Percentiles rank a stretch among this genome's conserved stretches.
Conservation (phyloP, 2,888 invertebrate species). For the Drosophila testacea region DNA sequence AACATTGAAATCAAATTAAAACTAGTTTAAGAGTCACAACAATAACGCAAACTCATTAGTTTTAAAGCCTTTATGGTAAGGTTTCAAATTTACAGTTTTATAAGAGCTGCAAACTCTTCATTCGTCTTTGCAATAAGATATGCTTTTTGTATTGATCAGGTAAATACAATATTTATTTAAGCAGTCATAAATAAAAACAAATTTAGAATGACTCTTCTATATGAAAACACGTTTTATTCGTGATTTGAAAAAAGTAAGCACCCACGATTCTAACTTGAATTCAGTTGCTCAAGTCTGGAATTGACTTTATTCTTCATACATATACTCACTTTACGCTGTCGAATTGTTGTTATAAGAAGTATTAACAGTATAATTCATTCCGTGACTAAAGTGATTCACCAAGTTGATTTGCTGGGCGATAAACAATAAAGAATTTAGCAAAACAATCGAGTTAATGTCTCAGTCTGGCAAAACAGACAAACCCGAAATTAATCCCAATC, state of each 20-base stretch:
- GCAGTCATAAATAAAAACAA: too few species aligned
- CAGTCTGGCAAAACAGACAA: slow-evolving; percentile 1
- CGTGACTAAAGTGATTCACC: slow-evolving; percentile 8
- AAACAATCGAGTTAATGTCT: slow-evolving; percentile 5
- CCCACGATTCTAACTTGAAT: neutral
- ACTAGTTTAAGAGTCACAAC: too few species aligned
- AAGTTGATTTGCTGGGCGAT: slow-evolving; percentile 4
- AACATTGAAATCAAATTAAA: too few species aligned
- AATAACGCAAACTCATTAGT: neutral
- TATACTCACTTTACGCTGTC: too few species aligned
- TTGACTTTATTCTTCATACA: neutral
- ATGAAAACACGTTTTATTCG: neutral
- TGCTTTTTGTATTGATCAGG: too few species aligned
- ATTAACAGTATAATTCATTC: neutral
- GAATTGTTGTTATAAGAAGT: neutral
- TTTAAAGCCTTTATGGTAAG: too few species aligned
- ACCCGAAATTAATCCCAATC: slow-evolving; percentile 7
- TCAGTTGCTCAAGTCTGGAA: neutral
- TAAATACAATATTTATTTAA: too few species aligned
- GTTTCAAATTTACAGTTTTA: neutral
- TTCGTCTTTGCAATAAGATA: neutral
- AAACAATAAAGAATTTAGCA: neutral
- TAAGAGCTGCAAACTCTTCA: neutral
- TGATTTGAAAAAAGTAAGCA: neutral
- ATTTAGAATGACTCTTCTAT: too few species aligned